A percentile compares a stretch with the other conserved stretches of the same genome.
Evolutionary conservation across 1,140 invertebrate genomes (phyloP).

Genomic region (Aphaenogaster floridana): DNA sequence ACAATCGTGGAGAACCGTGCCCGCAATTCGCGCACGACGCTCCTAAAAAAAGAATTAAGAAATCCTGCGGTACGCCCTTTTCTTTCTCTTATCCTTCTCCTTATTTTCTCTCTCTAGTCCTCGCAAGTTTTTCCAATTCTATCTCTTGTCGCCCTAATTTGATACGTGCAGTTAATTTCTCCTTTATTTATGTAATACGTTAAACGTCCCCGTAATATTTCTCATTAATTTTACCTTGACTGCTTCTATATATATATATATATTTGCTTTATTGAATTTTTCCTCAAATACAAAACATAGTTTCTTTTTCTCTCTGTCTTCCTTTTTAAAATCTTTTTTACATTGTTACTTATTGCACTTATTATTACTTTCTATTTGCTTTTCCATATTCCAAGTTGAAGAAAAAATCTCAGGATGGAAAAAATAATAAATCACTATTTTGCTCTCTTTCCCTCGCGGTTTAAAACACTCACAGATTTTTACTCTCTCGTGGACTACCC

Average conservation of each 20-base stretch:
- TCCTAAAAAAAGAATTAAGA: neutral
- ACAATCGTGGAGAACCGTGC: neutral
- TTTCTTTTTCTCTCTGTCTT: neutral
- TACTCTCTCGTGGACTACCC: neutral
- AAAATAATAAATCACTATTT: neutral
- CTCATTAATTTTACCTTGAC: slow-evolving; percentile 5
- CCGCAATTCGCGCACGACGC: neutral
- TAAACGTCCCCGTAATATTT: neutral
- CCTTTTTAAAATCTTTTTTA: neutral
- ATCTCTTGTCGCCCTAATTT: neutral
- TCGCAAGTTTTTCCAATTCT: neutral
- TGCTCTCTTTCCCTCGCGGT: neutral
- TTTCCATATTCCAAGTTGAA: neutral
- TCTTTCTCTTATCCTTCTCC: neutral
- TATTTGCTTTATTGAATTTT: slow-evolving; percentile 11
- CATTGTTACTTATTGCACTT: neutral
- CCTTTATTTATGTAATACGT: slow-evolving; percentile 6
- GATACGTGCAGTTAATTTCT: slow-evolving; percentile 24
- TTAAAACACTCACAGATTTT: slow-evolving; percentile 13
- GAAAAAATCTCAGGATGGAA: neutral
- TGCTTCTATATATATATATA: neutral
- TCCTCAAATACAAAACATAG: neutral
- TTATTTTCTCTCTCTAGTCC: neutral
- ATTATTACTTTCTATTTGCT: slow-evolving; percentile 8
- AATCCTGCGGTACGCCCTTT: neutral